Percentiles rank a stretch among this genome's conserved stretches.
These are phyloP conservation scores for Lissonota sp. DNA, from an alignment of 2,888 invertebrate genomes.

Conservation along the genomic window DNA sequence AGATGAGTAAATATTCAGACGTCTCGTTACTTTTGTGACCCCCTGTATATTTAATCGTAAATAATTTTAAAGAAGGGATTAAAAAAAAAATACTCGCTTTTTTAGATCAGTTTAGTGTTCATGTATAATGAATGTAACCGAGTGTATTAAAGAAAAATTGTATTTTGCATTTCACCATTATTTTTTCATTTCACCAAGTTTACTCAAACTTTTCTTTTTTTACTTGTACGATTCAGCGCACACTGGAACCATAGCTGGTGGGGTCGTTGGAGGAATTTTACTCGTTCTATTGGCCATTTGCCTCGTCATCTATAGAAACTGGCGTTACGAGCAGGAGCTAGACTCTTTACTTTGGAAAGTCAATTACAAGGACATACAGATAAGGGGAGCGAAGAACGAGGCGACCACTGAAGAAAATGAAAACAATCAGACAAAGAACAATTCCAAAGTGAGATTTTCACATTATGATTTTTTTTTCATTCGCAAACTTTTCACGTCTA, in stretches of 20 bases:
- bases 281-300: constrained; percentile 90
- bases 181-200: not conserved
- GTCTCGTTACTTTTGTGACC: too few species aligned
- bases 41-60: too few species aligned
- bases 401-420: constrained; percentile 76
- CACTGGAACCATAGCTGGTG: constrained; percentile 92
- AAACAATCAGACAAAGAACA: constrained; percentile 70
- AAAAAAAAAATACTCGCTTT: too few species aligned
- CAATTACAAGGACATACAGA: constrained; percentile 94
- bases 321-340: constrained; percentile 97
- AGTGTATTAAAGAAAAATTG: not conserved
- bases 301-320: constrained; percentile 93
- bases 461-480: too few species aligned
- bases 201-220: constrained; percentile 1
- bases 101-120: too few species aligned
- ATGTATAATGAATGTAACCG: too few species aligned
- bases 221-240: constrained; percentile 86
- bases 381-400: constrained; percentile 87
- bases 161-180: not conserved
- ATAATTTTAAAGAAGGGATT: too few species aligned
- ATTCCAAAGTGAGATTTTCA: constrained; percentile 71
- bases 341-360: constrained; percentile 97
- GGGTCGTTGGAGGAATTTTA: constrained; percentile 91
- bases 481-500: too few species aligned
- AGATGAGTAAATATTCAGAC: too few species aligned